Base-by-base conservation (phyloP, 2,113 vertebrate genomes). In the Otis tarda region DNA sequence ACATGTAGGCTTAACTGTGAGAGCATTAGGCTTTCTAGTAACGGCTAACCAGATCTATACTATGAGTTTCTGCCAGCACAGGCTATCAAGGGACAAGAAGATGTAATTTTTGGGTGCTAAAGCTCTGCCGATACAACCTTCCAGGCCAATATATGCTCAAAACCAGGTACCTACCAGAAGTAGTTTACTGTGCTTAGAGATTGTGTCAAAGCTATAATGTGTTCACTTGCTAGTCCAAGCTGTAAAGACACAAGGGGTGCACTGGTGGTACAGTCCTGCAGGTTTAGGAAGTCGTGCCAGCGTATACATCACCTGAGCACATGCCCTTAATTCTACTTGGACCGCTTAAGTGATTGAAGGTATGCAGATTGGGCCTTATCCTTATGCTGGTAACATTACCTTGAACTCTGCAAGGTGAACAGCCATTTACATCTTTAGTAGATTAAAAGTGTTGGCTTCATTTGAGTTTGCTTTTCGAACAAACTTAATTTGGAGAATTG, bases 401-500 rank as follows among this genome's bases (percentile, higher is more conserved):
- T 96, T 94, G 83, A 92, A 94, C 90, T 92, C 80, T 41, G 60
- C 16, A 67, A 93, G 33, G 43, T 70, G 56, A 96, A 27, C 33
- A 41, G 53, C 28, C 37, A 69, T 91, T 84, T 91, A 79, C 61
- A 91, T 94, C 80, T 71, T 87, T 15, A 87, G 60, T 28, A 87
- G 77, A 95, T 90, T 87, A 93, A n/a, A 94, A 92, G 7, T 2
- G 31, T 39, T 84, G 77, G 57, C 53, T 87, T 92, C 52, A 68
- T 93, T 53, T 57, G 86, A 73, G 83, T 79, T 92, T 83, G n/a
- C 69, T 87, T 94, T 85, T 74, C 59, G 76, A 86, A 78, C 33
- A 90, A 79, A 96, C 95, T 87, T 87, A 55, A 96, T 93, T 92
- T 82, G 69, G 25, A 94, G 45, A 49, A 76, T 82, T 89, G 49